phyloP scores from a whole-genome alignment of 2,797 vertebrate genomes.

The Anisognathus igniventris region DNA sequence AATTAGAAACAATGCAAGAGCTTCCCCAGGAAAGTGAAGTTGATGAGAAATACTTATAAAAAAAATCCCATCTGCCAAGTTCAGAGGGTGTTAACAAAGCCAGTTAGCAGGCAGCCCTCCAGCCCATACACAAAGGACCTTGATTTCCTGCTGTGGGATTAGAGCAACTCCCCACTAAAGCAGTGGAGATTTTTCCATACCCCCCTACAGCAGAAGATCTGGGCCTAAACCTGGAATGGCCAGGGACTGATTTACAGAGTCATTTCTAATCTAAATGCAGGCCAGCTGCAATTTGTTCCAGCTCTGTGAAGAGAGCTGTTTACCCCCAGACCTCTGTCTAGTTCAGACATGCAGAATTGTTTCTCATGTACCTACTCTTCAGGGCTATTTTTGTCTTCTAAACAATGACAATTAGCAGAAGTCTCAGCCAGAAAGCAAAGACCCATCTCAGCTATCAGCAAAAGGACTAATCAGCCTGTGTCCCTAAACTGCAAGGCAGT shows the following conservation, averaged over 20 bases:
- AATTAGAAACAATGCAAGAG: background rate
- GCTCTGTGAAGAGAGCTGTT: background rate
- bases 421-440: conserved; percentile 9
- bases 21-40: background rate
- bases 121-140: background rate
- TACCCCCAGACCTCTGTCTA: background rate
- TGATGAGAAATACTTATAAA: background rate
- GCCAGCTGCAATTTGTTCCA: background rate
- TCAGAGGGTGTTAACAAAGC: background rate
- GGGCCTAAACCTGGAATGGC: background rate
- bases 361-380: background rate
- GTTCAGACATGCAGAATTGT: background rate
- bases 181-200: background rate
- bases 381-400: background rate
- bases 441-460: background rate
- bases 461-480: background rate
- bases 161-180: background rate
- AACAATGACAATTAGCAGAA: background rate
- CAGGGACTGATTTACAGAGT: background rate
- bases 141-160: background rate
- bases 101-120: background rate
- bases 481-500: background rate
- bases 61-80: background rate
- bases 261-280: background rate
- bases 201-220: background rate